Evolutionary conservation across 2,113 vertebrate species (phyloP).

Genomic region (Tamias sibiricus): DNA sequence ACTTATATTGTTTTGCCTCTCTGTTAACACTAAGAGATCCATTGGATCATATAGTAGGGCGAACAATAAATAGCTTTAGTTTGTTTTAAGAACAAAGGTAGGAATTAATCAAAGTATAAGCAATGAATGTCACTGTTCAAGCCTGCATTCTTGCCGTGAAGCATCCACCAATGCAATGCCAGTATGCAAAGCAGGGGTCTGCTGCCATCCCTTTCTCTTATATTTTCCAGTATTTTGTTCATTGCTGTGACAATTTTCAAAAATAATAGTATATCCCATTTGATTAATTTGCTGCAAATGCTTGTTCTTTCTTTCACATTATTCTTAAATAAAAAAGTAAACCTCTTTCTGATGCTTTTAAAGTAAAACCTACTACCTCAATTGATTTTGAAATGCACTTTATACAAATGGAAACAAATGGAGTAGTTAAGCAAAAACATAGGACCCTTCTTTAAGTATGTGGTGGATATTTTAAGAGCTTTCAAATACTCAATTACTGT

Average conservation of each 20-base stretch:
- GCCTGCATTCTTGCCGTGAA: background rate
- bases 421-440: conserved; percentile 81
- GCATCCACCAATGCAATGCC: too few species aligned
- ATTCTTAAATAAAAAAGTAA: conserved; percentile 13
- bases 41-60: accelerated
- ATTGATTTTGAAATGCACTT: conserved; percentile 83
- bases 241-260: conserved; percentile 31
- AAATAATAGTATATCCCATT: conserved; percentile 28
- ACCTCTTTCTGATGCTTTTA: conserved; percentile 71
- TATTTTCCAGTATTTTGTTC: background rate
- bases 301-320: conserved; percentile 62
- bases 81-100: background rate
- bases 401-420: conserved; percentile 82
- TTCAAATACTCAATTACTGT: conserved; percentile 79
- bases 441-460: conserved; percentile 71
- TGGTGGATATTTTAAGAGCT: conserved; percentile 80
- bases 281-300: conserved; percentile 77
- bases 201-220: background rate
- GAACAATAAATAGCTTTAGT: background rate
- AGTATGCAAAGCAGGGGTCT: background rate
- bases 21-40: background rate
- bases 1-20: background rate
- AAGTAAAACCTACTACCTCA: conserved; percentile 61
- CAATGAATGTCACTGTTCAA: background rate
- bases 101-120: background rate